Evolutionary conservation across 2,113 vertebrate genomes (phyloP).

Genomic region (Myotis brandtii): DNA sequence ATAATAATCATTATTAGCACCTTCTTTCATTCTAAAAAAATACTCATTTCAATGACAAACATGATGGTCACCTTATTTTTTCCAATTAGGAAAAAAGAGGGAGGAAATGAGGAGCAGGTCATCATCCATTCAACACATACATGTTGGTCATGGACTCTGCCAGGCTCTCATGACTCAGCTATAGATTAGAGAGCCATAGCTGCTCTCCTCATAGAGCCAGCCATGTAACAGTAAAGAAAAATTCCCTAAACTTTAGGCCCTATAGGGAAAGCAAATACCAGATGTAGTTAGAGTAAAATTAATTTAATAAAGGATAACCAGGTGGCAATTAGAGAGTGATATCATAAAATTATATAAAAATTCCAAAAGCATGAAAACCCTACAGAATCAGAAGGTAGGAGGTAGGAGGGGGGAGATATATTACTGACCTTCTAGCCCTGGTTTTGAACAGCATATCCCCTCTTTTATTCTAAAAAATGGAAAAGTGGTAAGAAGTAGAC

Average conservation of each 20-base stretch:
- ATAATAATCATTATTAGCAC: not conserved
- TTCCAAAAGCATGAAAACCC: not conserved
- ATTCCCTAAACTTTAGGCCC: not conserved
- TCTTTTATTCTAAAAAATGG: not conserved
- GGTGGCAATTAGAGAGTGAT: not conserved
- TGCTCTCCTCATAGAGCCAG: not conserved
- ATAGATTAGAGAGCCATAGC: not conserved
- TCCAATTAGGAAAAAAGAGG: not conserved
- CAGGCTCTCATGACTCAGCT: not conserved
- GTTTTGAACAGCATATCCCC: not conserved
- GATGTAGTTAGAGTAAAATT: not conserved
- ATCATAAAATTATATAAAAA: not conserved
- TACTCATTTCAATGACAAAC: not conserved
- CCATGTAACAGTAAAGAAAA: not conserved
- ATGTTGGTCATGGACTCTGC: not conserved
- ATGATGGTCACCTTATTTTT: not conserved
- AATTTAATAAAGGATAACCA: not conserved
- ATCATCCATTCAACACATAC: not conserved
- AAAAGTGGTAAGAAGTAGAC: too few relatives aligned
- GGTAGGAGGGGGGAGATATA: not conserved
- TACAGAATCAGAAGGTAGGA: constrained; percentile 5
- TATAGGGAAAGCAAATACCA: not conserved
- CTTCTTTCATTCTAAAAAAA: not conserved
- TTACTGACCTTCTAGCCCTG: not conserved
- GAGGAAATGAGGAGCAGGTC: not conserved